These are phyloP conservation scores for Drosophila trichaetosa DNA, from an alignment of 2,888 invertebrate genomes.

Conservation along the genomic window DNA sequence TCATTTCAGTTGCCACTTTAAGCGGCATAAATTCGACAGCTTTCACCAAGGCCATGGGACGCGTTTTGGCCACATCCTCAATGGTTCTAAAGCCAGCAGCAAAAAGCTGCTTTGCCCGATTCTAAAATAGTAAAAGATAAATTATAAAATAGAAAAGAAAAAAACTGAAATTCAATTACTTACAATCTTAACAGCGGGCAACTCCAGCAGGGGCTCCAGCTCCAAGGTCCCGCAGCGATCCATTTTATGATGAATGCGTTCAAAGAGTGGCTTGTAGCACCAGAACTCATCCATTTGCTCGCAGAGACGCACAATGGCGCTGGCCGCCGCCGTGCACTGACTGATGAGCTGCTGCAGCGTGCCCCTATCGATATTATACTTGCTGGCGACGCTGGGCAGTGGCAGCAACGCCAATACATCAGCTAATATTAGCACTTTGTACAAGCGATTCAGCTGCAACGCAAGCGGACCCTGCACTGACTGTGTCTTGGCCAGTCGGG, in stretches of 20 bases:
- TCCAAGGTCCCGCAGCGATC: conserved; percentile 93
- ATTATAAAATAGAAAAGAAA: neutral
- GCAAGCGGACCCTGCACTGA: conserved; percentile 86
- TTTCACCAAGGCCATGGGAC: conserved; percentile 87
- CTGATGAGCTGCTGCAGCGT: conserved; percentile 91
- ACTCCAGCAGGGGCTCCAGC: conserved; percentile 92
- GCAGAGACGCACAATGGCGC: conserved; percentile 92
- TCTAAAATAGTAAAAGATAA: conserved; percentile 85
- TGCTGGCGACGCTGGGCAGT: conserved; percentile 89
- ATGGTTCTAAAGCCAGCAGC: conserved; percentile 93
- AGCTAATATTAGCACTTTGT: conserved; percentile 93
- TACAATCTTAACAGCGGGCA: conserved; percentile 94
- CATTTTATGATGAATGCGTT: conserved; percentile 90
- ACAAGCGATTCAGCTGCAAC: conserved; percentile 89
- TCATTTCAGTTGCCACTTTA: conserved; percentile 91
- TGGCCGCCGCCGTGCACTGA: conserved; percentile 90
- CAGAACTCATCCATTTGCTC: conserved; percentile 92
- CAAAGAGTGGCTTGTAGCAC: conserved; percentile 92
- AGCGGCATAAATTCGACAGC: conserved; percentile 90
- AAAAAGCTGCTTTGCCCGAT: conserved; percentile 92
- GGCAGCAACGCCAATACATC: conserved; percentile 90
- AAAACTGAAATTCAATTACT: conserved; percentile 21
- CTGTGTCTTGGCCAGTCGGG: conserved; percentile 89
- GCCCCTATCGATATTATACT: conserved; percentile 91
- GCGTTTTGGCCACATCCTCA: conserved; percentile 90